Base-by-base conservation (phyloP, 2,113 vertebrate genomes). In the Ameiurus melas region DNA sequence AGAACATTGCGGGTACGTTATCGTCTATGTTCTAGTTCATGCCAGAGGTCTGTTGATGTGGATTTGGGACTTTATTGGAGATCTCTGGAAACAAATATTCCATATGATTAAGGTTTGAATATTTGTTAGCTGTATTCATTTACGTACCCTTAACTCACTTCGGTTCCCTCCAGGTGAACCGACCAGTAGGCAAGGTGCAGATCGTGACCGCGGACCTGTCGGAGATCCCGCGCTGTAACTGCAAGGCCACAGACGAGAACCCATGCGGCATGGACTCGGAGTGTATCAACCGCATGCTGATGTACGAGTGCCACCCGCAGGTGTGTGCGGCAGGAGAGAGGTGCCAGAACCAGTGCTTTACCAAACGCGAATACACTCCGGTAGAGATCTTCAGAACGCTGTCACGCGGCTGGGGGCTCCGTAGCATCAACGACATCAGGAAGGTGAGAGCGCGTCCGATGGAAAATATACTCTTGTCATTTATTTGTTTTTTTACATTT, bases 241-340 rank as follows among this genome's bases (percentile, higher is more conserved):
- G 98, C 91, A 99, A 99, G 88, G 96, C 95, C 5, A 95, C 96
- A 0, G 98, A 99, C 12, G 98, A 99, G 91, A 97, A 96, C 92
- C 98, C 98, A 0, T 99, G 98, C 0, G 97, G 98, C 71, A 92
- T 97, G 33, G 98, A 99, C 93, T 99, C 98, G 0, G 98, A 99
- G 92, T 99, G 98, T 93, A 98, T 99, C 91, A 99, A 99, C 87
- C 97, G 98, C 88, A 99, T 99, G 98, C 91, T 99, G 92, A 94
- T 99, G 75, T 99, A 99, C 4, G 98, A 99, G 91, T 99, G 98
- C 94, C 97, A 99, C 87, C 97, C 98, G 47, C 91, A 98, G 82
- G 98, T 99, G 81, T 99, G 98, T 36, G 97, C 96, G 0, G 97
- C 98, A 0, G 97, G 97, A 0, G 97, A 96, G 20, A 94, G 95